These are phyloP conservation scores for Pao palembangensis DNA, from an alignment of 2,113 vertebrate genomes.

Conservation along the genomic window DNA sequence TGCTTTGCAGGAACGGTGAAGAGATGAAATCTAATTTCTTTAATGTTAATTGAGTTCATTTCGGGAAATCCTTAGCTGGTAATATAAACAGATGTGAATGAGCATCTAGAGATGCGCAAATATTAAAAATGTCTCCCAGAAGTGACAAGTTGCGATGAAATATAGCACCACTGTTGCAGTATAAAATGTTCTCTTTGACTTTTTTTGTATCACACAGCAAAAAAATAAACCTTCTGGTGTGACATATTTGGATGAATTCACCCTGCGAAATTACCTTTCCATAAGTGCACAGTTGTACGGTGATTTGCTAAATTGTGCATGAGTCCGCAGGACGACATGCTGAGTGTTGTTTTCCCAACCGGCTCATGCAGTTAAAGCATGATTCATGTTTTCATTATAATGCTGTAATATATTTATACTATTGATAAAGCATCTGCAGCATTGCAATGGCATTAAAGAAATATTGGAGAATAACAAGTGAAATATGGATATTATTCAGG, in stretches of 20 bases:
- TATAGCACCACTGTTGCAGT: neutral
- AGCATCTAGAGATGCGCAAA: neutral
- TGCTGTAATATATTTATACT: no score
- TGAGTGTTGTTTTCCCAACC: neutral
- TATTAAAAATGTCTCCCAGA: neutral
- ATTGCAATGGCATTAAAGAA: no score
- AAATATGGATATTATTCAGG: neutral
- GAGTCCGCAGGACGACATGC: no score
- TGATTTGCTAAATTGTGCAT: no score
- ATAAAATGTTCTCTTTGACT: no score
- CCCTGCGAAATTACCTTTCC: no score
- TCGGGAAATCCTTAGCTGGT: neutral
- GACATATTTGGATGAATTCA: no score
- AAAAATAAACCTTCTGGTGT: no score
- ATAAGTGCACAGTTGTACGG: no score
- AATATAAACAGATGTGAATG: neutral
- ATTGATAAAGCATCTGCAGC: no score
- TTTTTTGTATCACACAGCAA: no score
- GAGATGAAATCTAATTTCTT: neutral
- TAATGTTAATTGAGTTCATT: neutral
- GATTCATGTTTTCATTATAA: neutral
- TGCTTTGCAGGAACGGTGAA: neutral
- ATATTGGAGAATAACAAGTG: neutral
- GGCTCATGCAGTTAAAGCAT: neutral
- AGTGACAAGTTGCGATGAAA: neutral